phyloP scores from a whole-genome alignment of 2,113 vertebrate genomes.

The Vimba vimba region DNA sequence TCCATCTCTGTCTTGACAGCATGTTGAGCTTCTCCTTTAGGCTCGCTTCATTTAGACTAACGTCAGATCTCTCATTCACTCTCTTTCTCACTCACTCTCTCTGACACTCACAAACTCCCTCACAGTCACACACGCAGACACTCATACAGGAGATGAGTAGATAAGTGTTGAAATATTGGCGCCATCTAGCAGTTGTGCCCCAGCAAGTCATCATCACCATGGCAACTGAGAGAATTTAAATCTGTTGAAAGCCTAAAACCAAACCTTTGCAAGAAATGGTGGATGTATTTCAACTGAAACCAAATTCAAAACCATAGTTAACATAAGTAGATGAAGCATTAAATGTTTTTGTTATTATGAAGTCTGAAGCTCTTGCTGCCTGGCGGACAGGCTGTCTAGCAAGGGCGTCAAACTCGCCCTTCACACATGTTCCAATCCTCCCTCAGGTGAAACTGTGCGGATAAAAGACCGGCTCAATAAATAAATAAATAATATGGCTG shows the following conservation, averaged over 20 bases:
- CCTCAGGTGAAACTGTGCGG: slow-evolving; percentile 13
- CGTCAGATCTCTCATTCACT: background rate
- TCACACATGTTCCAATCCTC: slow-evolving; percentile 19
- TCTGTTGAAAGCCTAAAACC: slow-evolving; percentile 16
- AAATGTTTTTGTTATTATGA: background rate
- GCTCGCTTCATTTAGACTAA: slow-evolving; percentile 21
- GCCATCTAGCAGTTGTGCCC: slow-evolving; percentile 43
- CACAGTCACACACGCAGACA: slow-evolving; percentile 21
- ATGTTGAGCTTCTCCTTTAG: slow-evolving; percentile 20
- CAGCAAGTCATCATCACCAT: slow-evolving; percentile 33
- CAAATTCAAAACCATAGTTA: background rate
- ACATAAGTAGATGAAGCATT: background rate
- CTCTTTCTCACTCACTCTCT: slow-evolving; percentile 6
- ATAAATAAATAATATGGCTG: slow-evolving; percentile 14
- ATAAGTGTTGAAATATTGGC: slow-evolving; percentile 46
- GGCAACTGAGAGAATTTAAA: slow-evolving; percentile 37
- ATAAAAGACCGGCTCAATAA: slow-evolving; percentile 2
- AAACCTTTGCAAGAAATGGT: slow-evolving; percentile 14
- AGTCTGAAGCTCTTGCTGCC: background rate
- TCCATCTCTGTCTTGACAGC: slow-evolving; percentile 10
- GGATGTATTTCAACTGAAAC: background rate
- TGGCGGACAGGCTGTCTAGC: background rate
- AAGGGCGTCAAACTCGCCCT: background rate
- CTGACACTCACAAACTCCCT: slow-evolving; percentile 31
- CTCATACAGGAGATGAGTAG: slow-evolving; percentile 28